Percentiles rank a stretch among this genome's conserved stretches.
Conservation (phyloP, 1,140 invertebrate species). For the Lepidotrigona ventralis region DNA sequence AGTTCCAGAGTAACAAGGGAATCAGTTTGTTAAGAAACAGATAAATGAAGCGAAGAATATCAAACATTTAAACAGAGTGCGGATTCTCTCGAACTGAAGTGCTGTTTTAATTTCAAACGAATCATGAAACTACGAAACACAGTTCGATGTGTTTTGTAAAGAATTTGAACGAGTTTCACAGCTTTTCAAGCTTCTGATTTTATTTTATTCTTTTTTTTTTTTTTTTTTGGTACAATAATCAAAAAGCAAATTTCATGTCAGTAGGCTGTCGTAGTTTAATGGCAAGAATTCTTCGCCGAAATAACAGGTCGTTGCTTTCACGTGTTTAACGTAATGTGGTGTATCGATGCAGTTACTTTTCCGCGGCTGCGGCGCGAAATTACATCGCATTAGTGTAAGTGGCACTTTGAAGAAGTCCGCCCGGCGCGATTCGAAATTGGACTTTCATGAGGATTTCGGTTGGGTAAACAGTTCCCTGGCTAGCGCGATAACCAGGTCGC, state of each 20-base stretch:
- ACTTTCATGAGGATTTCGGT: conserved; percentile 49
- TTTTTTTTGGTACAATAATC: no score
- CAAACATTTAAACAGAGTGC: not conserved
- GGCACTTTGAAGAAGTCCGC: conserved; percentile 35
- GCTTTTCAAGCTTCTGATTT: not conserved
- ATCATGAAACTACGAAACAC: no score
- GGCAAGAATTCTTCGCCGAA: not conserved
- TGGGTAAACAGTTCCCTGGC: not conserved
- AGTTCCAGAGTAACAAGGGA: not conserved
- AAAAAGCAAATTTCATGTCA: not conserved
- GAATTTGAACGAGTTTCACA: no score
- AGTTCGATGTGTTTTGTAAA: no score
- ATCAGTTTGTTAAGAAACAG: not conserved
- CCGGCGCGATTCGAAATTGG: conserved; percentile 7
- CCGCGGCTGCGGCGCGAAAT: conserved; percentile 30
- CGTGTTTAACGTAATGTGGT: conserved; percentile 11
- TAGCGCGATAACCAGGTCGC: not conserved
- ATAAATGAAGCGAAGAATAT: not conserved
- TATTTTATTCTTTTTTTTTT: not conserved
- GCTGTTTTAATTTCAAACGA: no score
- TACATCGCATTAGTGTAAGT: conserved; percentile 50
- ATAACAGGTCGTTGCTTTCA: conserved; percentile 12
- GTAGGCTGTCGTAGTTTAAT: not conserved
- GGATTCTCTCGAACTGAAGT: no score
- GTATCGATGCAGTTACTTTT: conserved; percentile 20